Percentiles rank a stretch among this genome's conserved stretches.
Evolutionary conservation across 2,888 invertebrate species (phyloP).

Genomic region (Neocrepidodera transversa): DNA sequence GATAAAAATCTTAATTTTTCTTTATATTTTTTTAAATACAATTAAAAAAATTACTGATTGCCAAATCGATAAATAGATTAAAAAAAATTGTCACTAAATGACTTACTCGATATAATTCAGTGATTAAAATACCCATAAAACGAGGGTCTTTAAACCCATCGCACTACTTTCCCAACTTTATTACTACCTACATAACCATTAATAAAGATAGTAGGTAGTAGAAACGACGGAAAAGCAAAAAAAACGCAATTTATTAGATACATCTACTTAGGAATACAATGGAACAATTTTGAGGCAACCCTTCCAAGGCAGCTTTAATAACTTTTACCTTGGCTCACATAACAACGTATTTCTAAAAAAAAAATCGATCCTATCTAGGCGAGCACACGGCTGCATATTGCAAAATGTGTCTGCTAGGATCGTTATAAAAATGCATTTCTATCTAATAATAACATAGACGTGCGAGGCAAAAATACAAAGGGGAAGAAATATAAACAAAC

Average conservation of each 20-base stretch:
- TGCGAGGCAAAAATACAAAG: too few relatives aligned
- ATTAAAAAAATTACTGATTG: too few relatives aligned
- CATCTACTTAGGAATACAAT: constrained; percentile 1
- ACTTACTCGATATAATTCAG: too few relatives aligned
- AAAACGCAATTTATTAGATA: background rate
- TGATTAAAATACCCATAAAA: too few relatives aligned
- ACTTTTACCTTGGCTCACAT: constrained; percentile 3
- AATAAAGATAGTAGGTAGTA: constrained; percentile 1
- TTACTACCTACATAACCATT: constrained; percentile 3
- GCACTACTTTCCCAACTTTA: constrained; percentile 6
- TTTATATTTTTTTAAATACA: too few relatives aligned
- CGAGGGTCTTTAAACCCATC: constrained; percentile 15
- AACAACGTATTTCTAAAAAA: background rate
- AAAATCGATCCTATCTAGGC: background rate
- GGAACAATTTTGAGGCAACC: background rate
- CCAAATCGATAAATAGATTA: too few relatives aligned
- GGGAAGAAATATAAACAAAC: too few relatives aligned
- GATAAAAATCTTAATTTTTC: too few relatives aligned
- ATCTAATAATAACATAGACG: too few relatives aligned
- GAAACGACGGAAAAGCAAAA: background rate
- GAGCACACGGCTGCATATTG: background rate
- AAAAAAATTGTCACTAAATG: too few relatives aligned
- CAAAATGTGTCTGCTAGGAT: background rate
- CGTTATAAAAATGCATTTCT: background rate
- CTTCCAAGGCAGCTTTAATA: constrained; percentile 1